Conservation (phyloP, 2,888 invertebrate genomes). For the Penaeus monodon region DNA sequence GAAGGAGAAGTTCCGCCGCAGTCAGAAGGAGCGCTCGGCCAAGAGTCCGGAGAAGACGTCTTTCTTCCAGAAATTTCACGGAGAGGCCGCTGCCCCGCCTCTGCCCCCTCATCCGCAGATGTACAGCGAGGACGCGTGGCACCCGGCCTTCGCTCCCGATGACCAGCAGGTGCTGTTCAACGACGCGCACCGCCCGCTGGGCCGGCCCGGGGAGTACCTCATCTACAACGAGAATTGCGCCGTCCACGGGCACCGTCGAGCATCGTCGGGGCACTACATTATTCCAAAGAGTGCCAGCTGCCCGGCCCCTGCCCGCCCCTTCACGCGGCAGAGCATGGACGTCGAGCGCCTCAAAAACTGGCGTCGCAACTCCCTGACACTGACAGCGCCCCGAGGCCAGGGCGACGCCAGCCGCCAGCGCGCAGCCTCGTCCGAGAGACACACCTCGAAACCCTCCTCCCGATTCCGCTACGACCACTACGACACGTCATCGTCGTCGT, state of each 20-base stretch:
- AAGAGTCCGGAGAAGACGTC: conserved; percentile 33
- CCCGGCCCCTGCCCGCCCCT: conserved; percentile 3
- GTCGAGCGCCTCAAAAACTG: conserved; percentile 53
- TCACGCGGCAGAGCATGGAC: conserved; percentile 29
- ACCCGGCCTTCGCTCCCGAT: background rate
- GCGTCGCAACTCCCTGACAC: conserved; percentile 47
- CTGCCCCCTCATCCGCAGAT: conserved; percentile 47
- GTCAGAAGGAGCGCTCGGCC: background rate
- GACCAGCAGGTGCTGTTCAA: background rate
- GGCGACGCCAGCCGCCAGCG: background rate
- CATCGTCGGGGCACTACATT: background rate
- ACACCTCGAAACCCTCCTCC: background rate
- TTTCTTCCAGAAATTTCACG: conserved; percentile 45
- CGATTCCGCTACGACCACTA: background rate
- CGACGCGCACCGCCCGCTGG: background rate
- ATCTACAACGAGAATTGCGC: conserved; percentile 46
- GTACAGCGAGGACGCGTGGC: conserved; percentile 43
- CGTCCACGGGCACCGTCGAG: conserved; percentile 29
- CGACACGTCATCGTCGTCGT: background rate
- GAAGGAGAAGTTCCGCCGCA: background rate
- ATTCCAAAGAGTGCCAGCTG: conserved; percentile 37
- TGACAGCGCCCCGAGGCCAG: conserved; percentile 17
- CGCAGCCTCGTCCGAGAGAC: background rate
- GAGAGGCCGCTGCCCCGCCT: conserved; percentile 27
- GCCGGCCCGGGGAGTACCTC: background rate